These are phyloP conservation scores for Sylvicapra grimmia DNA, from an alignment of 2,113 vertebrate genomes.

Conservation along the genomic window DNA sequence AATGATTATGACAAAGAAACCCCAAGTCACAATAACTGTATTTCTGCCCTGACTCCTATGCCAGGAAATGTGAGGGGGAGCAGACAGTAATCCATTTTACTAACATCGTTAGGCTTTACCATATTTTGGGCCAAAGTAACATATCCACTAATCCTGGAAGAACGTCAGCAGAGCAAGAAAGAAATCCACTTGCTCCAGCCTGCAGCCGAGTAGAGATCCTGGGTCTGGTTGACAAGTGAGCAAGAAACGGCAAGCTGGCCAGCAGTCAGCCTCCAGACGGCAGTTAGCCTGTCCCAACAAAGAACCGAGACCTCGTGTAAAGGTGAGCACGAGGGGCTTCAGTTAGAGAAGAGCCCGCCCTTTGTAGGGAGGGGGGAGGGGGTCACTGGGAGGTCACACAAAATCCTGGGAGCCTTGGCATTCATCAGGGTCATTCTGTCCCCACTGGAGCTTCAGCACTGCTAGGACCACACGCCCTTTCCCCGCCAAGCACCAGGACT, in stretches of 20 bases:
- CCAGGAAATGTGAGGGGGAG: background rate
- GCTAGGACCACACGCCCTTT: background rate
- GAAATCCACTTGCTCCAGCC: background rate
- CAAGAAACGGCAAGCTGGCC: background rate
- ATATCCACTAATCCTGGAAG: background rate
- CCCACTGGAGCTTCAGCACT: background rate
- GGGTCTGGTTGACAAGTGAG: background rate
- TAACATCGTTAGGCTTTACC: background rate
- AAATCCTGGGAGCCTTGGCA: background rate
- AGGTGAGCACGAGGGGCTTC: background rate
- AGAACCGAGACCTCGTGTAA: background rate
- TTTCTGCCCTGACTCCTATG: background rate
- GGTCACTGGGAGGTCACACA: background rate
- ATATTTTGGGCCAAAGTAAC: background rate
- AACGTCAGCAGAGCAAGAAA: background rate
- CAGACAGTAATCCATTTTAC: background rate
- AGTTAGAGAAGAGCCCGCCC: background rate
- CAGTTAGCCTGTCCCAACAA: background rate
- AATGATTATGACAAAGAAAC: background rate
- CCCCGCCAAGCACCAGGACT: rapidly evolving
- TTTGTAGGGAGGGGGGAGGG: background rate
- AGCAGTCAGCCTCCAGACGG: background rate
- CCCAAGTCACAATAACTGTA: background rate
- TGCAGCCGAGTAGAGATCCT: background rate
- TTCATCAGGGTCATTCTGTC: background rate